phyloP scores from a whole-genome alignment of 2,888 invertebrate genomes.

The Acrobasis consociella region DNA sequence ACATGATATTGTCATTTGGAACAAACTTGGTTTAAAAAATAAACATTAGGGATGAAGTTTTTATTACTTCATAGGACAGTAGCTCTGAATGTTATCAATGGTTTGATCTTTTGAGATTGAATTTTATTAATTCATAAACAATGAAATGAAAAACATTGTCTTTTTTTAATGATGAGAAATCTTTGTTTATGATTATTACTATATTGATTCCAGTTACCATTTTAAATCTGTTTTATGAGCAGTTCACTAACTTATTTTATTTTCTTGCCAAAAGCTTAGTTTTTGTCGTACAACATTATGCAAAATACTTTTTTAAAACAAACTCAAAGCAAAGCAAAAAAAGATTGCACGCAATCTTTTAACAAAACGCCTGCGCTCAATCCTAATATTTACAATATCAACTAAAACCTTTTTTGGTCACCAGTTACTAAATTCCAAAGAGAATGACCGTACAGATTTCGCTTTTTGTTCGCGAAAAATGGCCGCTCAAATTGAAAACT shows the following conservation, averaged over 20 bases:
- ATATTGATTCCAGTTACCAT: too few relatives aligned
- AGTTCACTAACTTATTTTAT: too few relatives aligned
- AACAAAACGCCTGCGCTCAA: not conserved
- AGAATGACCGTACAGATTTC: slow-evolving; percentile 35
- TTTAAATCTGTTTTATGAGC: too few relatives aligned
- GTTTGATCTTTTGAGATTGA: not conserved
- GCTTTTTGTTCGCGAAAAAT: slow-evolving; percentile 43
- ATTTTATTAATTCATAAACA: not conserved
- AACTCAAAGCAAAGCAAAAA: not conserved
- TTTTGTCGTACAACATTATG: not conserved
- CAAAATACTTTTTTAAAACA: not conserved
- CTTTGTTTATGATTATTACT: too few relatives aligned
- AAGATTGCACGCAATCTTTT: not conserved
- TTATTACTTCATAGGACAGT: slow-evolving; percentile 20
- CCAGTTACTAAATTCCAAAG: slow-evolving; percentile 6
- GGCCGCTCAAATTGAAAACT: slow-evolving; percentile 47
- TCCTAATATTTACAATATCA: slow-evolving; percentile 5
- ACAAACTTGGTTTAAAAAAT: slow-evolving; percentile 8
- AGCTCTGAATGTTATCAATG: slow-evolving; percentile 8
- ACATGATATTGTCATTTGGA: slow-evolving; percentile 39
- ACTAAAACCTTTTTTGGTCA: slow-evolving; percentile 1
- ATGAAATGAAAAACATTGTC: not conserved
- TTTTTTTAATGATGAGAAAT: too few relatives aligned
- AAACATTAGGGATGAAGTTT: slow-evolving; percentile 14
- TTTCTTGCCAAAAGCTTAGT: not conserved